Base-by-base conservation (phyloP, 2,113 vertebrate genomes). In the Poecile atricapillus region DNA sequence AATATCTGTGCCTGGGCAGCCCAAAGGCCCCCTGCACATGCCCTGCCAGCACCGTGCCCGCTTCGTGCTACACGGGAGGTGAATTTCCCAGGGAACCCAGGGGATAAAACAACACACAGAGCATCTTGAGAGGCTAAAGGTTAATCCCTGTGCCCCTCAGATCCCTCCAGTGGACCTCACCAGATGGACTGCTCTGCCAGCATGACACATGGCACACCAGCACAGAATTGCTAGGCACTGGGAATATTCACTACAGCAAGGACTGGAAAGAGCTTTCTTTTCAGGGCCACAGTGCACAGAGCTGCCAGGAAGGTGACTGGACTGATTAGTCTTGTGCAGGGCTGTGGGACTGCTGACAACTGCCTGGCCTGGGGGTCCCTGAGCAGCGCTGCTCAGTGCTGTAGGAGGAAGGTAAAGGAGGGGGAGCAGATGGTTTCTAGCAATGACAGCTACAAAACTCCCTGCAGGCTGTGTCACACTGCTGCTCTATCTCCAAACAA, bases 31-130 rank as follows among this genome's bases (percentile, higher is more conserved):
- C 46, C 39, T 2, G 0, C 30, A 39, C 1, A 0, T 0, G 25
- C 55, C 59, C 58, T n/a, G 37, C 0, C 0, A 35, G 22, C 5
- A 0, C 62, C 2, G 5, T 30, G 39, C 55, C 59, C 0, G 0
- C 49, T 23, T 3, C 0, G 0, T 27, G 58, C 52, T 30, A 2
- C 23, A 3, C 13, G 1, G 27, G 25, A 41, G 67, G 46, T 18
- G 50, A 70, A 62, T 15, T 47, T 59, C 52, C 49, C 52, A 9
- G 10, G 30, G 43, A 21, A 28, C 2, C 4, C 22, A 6, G 15
- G 43, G n/a, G 27, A 2, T 13, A 3, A 15, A 56, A 78, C 30
- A 37, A 31, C 22, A 37, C 11, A 0, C 2, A 7, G 27, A 62
- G n/a, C 50, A 78, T 15, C 68, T 53, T 0, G 1, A 44, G 78